phyloP scores from a whole-genome alignment of 2,797 vertebrate species.

The Tolypeutes matacus region DNA sequence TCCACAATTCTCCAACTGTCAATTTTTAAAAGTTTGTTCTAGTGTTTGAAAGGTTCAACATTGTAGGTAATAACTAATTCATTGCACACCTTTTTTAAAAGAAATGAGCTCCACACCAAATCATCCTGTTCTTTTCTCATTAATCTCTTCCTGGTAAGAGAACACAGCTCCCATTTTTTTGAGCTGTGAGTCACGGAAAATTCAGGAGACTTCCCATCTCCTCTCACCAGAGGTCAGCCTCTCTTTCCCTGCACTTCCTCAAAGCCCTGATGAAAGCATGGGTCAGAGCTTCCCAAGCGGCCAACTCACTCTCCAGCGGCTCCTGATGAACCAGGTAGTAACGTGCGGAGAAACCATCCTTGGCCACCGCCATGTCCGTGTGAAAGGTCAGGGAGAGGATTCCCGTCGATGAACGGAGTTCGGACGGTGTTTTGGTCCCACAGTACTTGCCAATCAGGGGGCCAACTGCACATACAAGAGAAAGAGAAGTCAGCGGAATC shows the following conservation, averaged over 20 bases:
- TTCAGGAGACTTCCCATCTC: background rate
- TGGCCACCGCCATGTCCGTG: conserved; percentile 98
- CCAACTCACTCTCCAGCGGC: conserved; percentile 93
- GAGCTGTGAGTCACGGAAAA: background rate
- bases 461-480: conserved; percentile 90
- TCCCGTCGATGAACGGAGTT: conserved; percentile 96
- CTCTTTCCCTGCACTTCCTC: background rate
- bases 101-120: background rate
- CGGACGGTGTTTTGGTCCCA: conserved; percentile 95
- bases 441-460: conserved; percentile 98
- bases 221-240: background rate
- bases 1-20: too few relatives aligned
- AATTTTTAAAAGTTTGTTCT: too few relatives aligned
- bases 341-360: conserved; percentile 96
- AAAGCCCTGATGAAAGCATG: background rate
- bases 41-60: too few relatives aligned
- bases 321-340: conserved; percentile 96
- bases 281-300: background rate
- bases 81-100: background rate
- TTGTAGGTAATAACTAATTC: background rate
- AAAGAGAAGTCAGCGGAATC: conserved; percentile 62
- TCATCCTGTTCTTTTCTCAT: background rate
- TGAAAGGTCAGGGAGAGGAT: conserved; percentile 97
- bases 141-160: background rate
- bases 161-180: background rate